These are phyloP conservation scores for Danaus melanippus DNA, from an alignment of 1,140 invertebrate species.

Conservation along the genomic window DNA sequence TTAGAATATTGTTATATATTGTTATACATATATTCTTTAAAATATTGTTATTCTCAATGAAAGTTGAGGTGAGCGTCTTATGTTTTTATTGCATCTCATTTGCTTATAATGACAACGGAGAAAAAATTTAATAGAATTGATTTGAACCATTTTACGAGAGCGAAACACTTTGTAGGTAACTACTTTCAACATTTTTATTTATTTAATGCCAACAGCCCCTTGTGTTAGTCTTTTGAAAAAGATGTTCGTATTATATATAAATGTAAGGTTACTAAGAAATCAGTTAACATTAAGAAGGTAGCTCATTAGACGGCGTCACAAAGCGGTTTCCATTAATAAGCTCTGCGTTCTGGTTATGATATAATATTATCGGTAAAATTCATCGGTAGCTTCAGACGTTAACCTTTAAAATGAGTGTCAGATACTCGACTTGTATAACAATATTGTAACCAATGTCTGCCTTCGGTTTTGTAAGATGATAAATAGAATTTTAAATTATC, in stretches of 20 bases:
- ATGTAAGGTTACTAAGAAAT: background rate
- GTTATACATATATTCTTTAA: no score
- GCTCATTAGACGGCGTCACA: conserved; percentile 10
- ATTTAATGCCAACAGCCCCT: background rate
- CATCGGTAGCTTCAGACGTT: conserved; percentile 4
- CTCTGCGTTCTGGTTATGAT: conserved; percentile 28
- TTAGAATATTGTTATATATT: no score
- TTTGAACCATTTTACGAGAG: no score
- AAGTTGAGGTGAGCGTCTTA: no score
- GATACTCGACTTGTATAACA: no score
- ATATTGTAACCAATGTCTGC: no score
- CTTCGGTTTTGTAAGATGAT: no score
- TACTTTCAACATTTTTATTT: conserved; percentile 4
- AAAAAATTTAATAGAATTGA: no score
- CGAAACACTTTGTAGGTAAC: background rate
- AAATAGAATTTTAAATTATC: no score
- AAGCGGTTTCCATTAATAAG: conserved; percentile 14
- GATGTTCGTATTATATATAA: background rate
- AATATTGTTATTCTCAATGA: no score
- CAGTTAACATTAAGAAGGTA: background rate
- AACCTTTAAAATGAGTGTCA: background rate
- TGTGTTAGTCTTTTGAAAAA: background rate
- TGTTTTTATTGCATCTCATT: no score
- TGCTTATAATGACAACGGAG: no score
- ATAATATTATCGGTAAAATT: conserved; percentile 33